These are phyloP conservation scores for Pocillopora grandis DNA, from an alignment of 92 coral and sea anemone species.

Conservation along the genomic window DNA sequence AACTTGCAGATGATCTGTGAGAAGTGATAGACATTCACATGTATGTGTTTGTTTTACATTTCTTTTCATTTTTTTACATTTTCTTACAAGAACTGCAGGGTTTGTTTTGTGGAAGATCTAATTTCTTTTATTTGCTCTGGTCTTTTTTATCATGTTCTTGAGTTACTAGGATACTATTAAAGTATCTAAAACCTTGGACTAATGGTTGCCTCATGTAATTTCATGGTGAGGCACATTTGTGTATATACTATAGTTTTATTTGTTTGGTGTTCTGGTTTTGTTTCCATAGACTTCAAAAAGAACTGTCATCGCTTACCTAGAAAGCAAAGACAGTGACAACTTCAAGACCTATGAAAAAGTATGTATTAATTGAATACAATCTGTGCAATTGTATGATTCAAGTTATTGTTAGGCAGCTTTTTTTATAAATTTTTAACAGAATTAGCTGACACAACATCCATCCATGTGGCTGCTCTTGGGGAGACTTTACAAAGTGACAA, in stretches of 20 bases:
- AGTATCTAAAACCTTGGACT: too few species aligned
- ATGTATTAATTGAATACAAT: background rate
- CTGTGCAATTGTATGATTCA: background rate
- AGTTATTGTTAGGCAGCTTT: background rate
- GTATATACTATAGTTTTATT: background rate
- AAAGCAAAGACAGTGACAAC: constrained; percentile 79
- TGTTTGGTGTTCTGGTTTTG: background rate
- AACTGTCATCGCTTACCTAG: constrained; percentile 87
- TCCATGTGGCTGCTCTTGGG: too few species aligned
- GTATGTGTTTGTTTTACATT: background rate
- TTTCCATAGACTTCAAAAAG: constrained; percentile 67
- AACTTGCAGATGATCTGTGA: background rate
- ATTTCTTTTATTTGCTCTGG: too few species aligned
- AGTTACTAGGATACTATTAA: too few species aligned
- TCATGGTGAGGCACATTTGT: background rate
- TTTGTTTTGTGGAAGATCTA: background rate
- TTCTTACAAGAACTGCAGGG: background rate
- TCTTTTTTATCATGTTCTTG: too few species aligned
- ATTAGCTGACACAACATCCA: too few species aligned
- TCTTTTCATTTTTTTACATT: too few species aligned
- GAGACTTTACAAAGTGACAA: too few species aligned
- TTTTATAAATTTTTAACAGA: background rate
- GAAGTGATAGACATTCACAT: background rate
- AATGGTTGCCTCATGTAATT: too few species aligned
- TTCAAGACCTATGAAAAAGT: constrained; percentile 80